A percentile compares a stretch with the other conserved stretches of the same genome.
phyloP scores from a whole-genome alignment of 2,113 vertebrate species.

The Petroica traversi region DNA sequence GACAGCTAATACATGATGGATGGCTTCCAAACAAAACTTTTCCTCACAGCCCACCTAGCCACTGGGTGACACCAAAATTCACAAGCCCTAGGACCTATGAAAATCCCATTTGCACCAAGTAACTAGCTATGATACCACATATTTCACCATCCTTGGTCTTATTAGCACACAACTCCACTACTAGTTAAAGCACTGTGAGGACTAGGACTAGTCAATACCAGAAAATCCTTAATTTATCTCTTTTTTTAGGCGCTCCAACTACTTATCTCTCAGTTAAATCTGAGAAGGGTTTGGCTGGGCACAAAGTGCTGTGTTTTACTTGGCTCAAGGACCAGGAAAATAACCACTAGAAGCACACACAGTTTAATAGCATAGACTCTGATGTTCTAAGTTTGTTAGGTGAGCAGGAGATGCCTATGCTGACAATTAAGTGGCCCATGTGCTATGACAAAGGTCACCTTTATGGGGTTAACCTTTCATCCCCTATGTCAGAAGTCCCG shows the following conservation, averaged over 20 bases:
- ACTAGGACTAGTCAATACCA: neutral
- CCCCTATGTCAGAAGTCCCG: rapidly evolving
- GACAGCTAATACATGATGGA: neutral
- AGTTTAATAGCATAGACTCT: neutral
- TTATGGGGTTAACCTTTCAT: neutral
- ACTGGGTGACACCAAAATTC: neutral
- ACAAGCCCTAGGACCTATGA: neutral
- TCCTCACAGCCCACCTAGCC: neutral
- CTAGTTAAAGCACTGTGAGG: neutral
- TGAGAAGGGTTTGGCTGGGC: neutral
- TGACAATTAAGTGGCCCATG: rapidly evolving
- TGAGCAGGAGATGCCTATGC: neutral
- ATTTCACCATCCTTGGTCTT: neutral
- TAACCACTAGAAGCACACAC: neutral
- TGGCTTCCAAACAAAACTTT: neutral
- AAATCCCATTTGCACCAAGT: neutral
- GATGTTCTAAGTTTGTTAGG: neutral
- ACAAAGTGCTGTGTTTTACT: neutral
- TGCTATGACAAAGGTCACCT: neutral
- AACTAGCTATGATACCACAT: neutral
- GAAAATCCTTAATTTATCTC: neutral
- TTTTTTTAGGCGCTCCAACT: neutral
- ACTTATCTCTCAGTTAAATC: neutral
- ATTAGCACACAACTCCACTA: neutral
- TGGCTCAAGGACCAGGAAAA: neutral